These are phyloP conservation scores for Ricordea florida DNA, from an alignment of 92 coral and sea anemone species.

Conservation along the genomic window DNA sequence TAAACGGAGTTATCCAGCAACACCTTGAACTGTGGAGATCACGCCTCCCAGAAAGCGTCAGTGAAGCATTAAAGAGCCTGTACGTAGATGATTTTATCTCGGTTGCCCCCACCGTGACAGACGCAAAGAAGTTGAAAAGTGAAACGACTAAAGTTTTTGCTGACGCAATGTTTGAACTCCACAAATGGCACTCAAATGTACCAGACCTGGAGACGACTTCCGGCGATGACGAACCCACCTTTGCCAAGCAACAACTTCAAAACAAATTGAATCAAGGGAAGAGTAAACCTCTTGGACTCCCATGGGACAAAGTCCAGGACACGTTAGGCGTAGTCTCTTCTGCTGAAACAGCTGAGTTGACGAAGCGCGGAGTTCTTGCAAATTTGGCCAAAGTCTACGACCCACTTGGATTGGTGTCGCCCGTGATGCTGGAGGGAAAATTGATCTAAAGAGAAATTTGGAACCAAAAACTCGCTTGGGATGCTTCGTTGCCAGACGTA, in stretches of 20 bases:
- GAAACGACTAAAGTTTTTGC: constrained; percentile 29
- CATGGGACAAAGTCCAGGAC: constrained; percentile 39
- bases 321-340: constrained; percentile 15
- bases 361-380: constrained; percentile 17
- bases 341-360: background rate
- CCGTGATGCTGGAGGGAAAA: constrained; percentile 36
- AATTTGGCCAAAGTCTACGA: constrained; percentile 31
- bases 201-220: constrained; percentile 24
- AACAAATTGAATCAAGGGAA: background rate
- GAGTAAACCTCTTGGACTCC: constrained; percentile 37
- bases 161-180: constrained; percentile 41
- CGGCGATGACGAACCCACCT: constrained; percentile 12
- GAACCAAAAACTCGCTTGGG: constrained; percentile 21
- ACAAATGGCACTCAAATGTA: constrained; percentile 49
- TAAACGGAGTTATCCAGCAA: constrained; percentile 44
- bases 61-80: constrained; percentile 22
- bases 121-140: constrained; percentile 47
- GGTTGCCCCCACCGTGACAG: constrained; percentile 28
- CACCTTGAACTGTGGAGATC: constrained; percentile 44
- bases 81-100: constrained; percentile 62
- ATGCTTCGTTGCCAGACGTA: constrained; percentile 17
- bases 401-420: constrained; percentile 36
- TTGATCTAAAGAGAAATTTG: constrained; percentile 12
- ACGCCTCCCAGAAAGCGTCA: constrained; percentile 33
- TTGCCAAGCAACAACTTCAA: constrained; percentile 33